These are phyloP conservation scores for Schmidtea mediterranea DNA, from an alignment of 1,140 invertebrate genomes.

Conservation along the genomic window DNA sequence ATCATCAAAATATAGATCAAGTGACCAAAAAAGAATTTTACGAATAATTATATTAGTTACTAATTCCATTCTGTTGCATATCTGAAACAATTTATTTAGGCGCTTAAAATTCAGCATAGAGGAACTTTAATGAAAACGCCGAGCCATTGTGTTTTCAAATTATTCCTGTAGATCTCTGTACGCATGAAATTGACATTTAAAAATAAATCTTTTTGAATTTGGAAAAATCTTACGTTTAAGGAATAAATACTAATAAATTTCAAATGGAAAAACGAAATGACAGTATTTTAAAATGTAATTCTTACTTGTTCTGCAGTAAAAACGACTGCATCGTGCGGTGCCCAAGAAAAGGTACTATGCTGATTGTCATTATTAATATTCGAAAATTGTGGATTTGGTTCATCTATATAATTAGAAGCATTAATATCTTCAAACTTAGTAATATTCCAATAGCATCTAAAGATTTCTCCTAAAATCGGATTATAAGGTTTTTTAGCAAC, in stretches of 20 bases:
- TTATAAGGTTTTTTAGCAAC: slow-evolving; percentile 36
- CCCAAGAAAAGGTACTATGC: slow-evolving; percentile 22
- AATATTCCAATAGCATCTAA: slow-evolving; percentile 23
- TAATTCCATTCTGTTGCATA: no score
- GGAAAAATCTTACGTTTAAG: slow-evolving; percentile 35
- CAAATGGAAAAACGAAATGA: slow-evolving; percentile 27
- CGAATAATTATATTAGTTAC: no score
- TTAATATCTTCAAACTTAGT: slow-evolving; percentile 8
- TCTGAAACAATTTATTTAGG: no score
- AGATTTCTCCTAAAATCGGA: slow-evolving; percentile 28
- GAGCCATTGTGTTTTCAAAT: no score
- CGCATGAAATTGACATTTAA: no score
- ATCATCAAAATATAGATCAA: no score
- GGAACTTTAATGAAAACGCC: no score
- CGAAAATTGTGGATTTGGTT: neutral
- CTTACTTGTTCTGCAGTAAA: slow-evolving; percentile 29
- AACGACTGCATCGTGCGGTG: slow-evolving; percentile 17
- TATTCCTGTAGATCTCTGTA: no score
- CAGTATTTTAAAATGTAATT: slow-evolving; percentile 31
- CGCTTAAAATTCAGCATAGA: no score
- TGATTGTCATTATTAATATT: neutral
- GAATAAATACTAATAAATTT: slow-evolving; percentile 30
- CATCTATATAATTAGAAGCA: slow-evolving; percentile 5
- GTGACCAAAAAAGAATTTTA: no score
- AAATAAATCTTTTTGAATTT: no score